Percentiles rank a stretch among this genome's conserved stretches.
Conservation (phyloP, 2,113 vertebrate species). For the Psettodes erumei region DNA sequence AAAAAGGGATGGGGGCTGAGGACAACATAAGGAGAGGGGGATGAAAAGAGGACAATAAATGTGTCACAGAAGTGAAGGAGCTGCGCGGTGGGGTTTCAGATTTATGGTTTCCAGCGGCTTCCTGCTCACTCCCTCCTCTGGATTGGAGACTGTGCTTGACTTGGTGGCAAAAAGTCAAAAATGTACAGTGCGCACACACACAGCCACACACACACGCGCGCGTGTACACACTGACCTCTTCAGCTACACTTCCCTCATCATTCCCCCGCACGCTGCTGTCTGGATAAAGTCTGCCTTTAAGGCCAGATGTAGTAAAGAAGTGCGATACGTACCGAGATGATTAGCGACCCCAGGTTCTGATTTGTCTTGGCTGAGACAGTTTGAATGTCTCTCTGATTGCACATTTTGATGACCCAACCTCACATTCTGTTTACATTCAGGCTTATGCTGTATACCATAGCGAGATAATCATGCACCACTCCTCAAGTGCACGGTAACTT, state of each 20-base stretch:
- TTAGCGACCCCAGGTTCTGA: slow-evolving; percentile 23
- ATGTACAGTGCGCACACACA: slow-evolving; percentile 27
- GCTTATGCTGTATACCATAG: slow-evolving; percentile 9
- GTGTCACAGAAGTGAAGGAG: slow-evolving; percentile 65
- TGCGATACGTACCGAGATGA: background rate
- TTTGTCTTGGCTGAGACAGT: slow-evolving; percentile 44
- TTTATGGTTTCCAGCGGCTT: slow-evolving; percentile 67
- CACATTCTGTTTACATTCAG: slow-evolving; percentile 50
- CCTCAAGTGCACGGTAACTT: background rate
- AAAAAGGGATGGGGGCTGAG: slow-evolving; percentile 48
- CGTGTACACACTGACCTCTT: slow-evolving; percentile 15
- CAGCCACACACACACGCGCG: slow-evolving; percentile 10
- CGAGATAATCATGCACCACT: slow-evolving; percentile 11
- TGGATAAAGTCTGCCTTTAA: slow-evolving; percentile 29
- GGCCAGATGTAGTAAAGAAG: slow-evolving; percentile 28
- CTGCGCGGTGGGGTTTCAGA: slow-evolving; percentile 52
- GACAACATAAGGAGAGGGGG: slow-evolving; percentile 29
- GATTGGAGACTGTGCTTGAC: slow-evolving; percentile 43
- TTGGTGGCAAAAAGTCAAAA: slow-evolving; percentile 63
- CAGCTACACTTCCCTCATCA: slow-evolving; percentile 30
- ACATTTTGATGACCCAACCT: slow-evolving; percentile 33
- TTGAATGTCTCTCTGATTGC: slow-evolving; percentile 43
- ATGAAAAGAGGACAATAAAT: slow-evolving; percentile 68
- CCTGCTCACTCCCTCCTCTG: slow-evolving; percentile 59
- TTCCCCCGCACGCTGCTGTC: slow-evolving; percentile 12